Conservation (phyloP, 2,113 vertebrate genomes). For the Melanerpes aurifrons region DNA sequence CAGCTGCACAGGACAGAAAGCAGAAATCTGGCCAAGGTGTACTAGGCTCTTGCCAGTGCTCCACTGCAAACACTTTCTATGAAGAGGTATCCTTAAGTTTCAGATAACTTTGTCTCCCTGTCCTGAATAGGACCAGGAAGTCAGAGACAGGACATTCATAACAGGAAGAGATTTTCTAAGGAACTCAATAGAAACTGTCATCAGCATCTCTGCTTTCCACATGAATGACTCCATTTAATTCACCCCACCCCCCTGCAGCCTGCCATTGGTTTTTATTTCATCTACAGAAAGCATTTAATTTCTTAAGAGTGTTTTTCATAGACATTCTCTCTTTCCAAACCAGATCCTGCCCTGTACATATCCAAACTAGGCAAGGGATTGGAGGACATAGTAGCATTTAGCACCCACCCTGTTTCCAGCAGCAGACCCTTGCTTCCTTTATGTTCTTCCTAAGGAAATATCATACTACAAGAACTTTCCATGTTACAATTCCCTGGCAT, state of each 20-base stretch:
- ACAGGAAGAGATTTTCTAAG: slow-evolving; percentile 18
- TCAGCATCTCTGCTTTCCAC: background rate
- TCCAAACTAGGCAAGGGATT: background rate
- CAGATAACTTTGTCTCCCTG: background rate
- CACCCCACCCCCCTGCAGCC: background rate
- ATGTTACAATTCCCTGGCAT: background rate
- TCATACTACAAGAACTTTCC: background rate
- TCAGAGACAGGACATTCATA: background rate
- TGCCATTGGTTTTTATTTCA: slow-evolving; percentile 11
- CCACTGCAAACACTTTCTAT: background rate
- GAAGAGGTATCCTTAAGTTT: background rate
- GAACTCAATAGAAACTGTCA: slow-evolving; percentile 19
- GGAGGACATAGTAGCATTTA: background rate
- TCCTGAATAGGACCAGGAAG: background rate
- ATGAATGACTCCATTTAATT: background rate
- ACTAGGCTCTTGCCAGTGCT: background rate
- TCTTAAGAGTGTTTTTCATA: background rate
- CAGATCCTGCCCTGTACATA: background rate
- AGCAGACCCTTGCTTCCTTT: background rate
- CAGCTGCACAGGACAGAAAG: background rate
- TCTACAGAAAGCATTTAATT: background rate
- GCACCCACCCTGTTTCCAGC: background rate
- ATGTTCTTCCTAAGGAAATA: background rate
- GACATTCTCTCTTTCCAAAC: background rate
- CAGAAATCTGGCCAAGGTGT: background rate